Percentiles rank a stretch among this genome's conserved stretches.
Conservation (phyloP, 2,797 vertebrate species). For the Moxostoma hubbsi region DNA sequence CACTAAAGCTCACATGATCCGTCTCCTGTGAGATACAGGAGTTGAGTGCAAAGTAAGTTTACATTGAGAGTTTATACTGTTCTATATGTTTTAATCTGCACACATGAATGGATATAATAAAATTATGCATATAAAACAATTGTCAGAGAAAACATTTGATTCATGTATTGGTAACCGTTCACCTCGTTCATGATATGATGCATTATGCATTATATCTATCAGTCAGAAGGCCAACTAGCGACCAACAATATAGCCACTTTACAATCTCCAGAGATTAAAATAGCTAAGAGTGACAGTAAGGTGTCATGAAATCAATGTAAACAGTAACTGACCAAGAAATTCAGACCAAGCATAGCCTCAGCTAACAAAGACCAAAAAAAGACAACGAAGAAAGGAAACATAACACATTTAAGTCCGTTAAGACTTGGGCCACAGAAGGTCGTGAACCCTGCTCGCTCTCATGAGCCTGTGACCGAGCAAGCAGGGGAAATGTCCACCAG, state of each 20-base stretch:
- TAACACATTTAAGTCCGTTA: constrained; percentile 56
- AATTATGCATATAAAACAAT: not conserved
- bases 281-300: not conserved
- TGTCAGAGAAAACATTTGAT: not conserved
- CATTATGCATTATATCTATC: not conserved
- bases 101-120: not conserved
- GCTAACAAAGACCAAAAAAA: constrained; percentile 27
- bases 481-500: constrained; percentile 44
- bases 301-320: constrained; percentile 32
- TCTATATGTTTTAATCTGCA: not conserved
- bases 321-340: constrained; percentile 56
- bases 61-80: not conserved
- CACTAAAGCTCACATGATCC: not conserved
- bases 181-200: not conserved
- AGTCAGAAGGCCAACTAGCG: not conserved
- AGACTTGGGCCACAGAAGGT: constrained; percentile 57
- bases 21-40: not conserved
- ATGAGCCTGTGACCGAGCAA: constrained; percentile 47
- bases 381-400: constrained; percentile 25
- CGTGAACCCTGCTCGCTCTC: constrained; percentile 58
- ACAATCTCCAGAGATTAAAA: not conserved
- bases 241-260: not conserved
- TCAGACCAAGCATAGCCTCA: not conserved
- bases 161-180: constrained; percentile 8
- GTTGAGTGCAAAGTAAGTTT: not conserved